A percentile compares a stretch with the other conserved stretches of the same genome.
Evolutionary conservation across 2,113 vertebrate species (phyloP).

Genomic region (Hemiprocne comata): DNA sequence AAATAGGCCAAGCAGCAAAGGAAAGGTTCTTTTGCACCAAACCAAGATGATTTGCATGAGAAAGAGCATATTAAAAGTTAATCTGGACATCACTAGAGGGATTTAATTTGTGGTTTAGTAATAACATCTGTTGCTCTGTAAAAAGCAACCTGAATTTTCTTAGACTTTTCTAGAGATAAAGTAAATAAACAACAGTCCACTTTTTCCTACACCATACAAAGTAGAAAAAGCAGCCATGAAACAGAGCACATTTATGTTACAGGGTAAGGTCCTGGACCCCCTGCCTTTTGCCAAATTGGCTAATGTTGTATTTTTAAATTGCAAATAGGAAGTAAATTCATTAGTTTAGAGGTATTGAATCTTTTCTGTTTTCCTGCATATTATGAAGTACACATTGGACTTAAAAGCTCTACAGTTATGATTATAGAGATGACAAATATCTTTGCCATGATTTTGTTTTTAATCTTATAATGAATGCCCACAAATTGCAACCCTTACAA

Average conservation of each 20-base stretch:
- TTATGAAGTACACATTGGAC: background rate
- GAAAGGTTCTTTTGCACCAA: background rate
- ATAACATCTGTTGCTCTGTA: background rate
- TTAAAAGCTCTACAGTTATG: background rate
- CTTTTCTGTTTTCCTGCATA: background rate
- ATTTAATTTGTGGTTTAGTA: background rate
- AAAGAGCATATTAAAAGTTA: background rate
- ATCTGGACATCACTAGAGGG: rapidly evolving
- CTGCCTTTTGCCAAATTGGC: background rate
- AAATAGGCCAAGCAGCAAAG: background rate
- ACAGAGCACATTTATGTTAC: background rate
- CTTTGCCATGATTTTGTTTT: background rate
- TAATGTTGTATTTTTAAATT: background rate
- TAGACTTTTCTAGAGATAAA: background rate
- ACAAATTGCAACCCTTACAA: background rate
- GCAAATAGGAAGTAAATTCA: background rate
- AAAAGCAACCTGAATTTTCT: background rate
- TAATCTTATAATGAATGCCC: background rate
- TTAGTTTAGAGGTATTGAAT: background rate
- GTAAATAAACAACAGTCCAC: background rate
- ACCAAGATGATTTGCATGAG: background rate
- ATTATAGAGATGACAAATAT: background rate
- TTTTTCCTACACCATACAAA: background rate
- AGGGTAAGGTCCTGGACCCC: background rate
- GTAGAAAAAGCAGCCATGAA: background rate